Evolutionary conservation across 2,797 vertebrate genomes (phyloP).

Genomic region (Pipistrellus pipistrellus): DNA sequence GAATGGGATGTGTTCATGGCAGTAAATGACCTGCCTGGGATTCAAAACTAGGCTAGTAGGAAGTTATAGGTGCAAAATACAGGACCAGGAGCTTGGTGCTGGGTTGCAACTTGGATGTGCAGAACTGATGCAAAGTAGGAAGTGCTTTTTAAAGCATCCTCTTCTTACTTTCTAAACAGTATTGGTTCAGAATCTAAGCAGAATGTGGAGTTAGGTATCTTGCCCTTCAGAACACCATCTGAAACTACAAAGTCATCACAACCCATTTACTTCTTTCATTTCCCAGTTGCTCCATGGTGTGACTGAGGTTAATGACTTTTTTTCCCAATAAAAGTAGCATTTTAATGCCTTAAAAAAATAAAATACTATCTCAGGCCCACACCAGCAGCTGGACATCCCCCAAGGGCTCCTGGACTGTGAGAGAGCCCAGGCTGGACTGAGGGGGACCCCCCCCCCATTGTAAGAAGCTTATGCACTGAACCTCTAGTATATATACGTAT

Average conservation of each 20-base stretch:
- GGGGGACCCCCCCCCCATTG: too few species aligned
- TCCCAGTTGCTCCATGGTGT: background rate
- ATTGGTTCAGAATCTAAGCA: background rate
- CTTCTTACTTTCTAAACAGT: background rate
- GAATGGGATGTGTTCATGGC: background rate
- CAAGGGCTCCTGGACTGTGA: too few species aligned
- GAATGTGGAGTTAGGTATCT: background rate
- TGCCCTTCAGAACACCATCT: background rate
- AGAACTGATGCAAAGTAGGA: background rate
- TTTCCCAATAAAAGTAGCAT: constrained; percentile 16
- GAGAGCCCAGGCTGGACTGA: too few species aligned
- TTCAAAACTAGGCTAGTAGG: background rate
- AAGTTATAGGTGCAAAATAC: background rate
- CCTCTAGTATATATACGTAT: background rate
- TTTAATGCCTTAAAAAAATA: background rate
- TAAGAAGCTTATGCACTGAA: too few species aligned
- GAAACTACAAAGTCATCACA: background rate
- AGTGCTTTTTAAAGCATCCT: background rate
- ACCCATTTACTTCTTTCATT: background rate
- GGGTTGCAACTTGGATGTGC: background rate
- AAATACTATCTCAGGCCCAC: background rate
- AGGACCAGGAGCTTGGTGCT: background rate
- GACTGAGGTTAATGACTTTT: constrained; percentile 21
- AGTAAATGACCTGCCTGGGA: background rate
- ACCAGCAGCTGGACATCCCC: too few species aligned